A percentile compares a stretch with the other conserved stretches of the same genome.
Conservation (phyloP, 2,888 invertebrate genomes). For the Patella ulyssiponensis region DNA sequence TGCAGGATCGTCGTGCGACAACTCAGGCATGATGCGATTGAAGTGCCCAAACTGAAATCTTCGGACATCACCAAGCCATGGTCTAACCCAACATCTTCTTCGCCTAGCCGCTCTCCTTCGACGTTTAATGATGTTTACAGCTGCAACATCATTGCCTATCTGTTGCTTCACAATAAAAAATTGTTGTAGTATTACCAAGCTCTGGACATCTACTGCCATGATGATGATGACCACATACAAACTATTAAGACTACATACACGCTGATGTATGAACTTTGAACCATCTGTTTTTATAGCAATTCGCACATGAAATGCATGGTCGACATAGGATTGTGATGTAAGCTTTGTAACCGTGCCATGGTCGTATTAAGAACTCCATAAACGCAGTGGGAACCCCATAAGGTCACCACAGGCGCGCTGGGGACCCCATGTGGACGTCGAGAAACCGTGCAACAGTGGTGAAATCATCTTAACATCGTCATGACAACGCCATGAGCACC, state of each 20-base stretch:
- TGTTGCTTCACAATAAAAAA: background rate
- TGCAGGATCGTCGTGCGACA: background rate
- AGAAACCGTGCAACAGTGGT: background rate
- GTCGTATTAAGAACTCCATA: too few relatives aligned
- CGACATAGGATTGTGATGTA: too few relatives aligned
- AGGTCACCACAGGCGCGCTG: background rate
- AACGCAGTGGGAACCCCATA: too few relatives aligned
- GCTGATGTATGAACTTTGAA: too few relatives aligned
- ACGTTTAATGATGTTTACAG: background rate
- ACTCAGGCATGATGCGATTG: slow-evolving; percentile 16
- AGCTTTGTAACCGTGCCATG: too few relatives aligned
- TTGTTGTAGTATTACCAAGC: background rate
- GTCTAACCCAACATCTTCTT: background rate
- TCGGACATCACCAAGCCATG: background rate
- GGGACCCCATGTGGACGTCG: background rate
- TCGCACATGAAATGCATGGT: too few relatives aligned
- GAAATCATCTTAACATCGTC: background rate
- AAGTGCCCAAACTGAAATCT: too few relatives aligned
- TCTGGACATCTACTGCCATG: background rate
- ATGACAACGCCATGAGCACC: background rate
- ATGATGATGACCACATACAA: background rate
- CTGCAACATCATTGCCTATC: background rate
- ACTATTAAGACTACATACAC: too few relatives aligned
- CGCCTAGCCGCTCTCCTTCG: background rate
- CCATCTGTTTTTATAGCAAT: too few relatives aligned